These are phyloP conservation scores for Notodonta dromedarius DNA, from an alignment of 2,888 invertebrate species.

Conservation along the genomic window DNA sequence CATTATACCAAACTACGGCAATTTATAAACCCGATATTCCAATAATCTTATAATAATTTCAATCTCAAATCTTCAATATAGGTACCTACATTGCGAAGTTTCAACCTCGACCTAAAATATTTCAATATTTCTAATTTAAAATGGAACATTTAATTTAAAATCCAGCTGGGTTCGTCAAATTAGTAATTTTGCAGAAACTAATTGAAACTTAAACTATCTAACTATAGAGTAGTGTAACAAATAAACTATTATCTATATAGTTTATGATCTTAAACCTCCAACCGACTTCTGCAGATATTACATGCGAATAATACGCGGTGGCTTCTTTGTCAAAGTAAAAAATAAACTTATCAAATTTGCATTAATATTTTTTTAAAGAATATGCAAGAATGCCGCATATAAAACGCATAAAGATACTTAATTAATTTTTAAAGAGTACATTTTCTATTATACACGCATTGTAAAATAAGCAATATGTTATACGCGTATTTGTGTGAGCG, in stretches of 20 bases:
- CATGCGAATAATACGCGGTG: too few relatives aligned
- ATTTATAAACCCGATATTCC: not conserved
- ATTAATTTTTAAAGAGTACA: too few relatives aligned
- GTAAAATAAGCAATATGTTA: too few relatives aligned
- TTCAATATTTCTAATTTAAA: slow-evolving; percentile 16
- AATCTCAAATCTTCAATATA: not conserved
- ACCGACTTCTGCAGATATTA: too few relatives aligned
- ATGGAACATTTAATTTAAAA: slow-evolving; percentile 22
- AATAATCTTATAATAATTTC: not conserved
- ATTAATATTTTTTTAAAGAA: too few relatives aligned
- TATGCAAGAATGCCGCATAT: too few relatives aligned
- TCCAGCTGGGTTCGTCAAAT: slow-evolving; percentile 13
- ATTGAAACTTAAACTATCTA: slow-evolving; percentile 22
- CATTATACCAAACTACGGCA: not conserved
- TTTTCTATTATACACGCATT: too few relatives aligned
- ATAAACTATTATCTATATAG: slow-evolving; percentile 15
- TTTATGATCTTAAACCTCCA: slow-evolving; percentile 2
- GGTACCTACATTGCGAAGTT: not conserved
- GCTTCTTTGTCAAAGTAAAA: too few relatives aligned
- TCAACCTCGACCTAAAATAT: slow-evolving; percentile 18
- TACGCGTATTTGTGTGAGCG: too few relatives aligned
- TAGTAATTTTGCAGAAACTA: slow-evolving; percentile 19
- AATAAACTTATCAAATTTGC: too few relatives aligned
- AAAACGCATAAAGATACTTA: too few relatives aligned
- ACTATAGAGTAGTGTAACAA: slow-evolving; percentile 10